phyloP scores from a whole-genome alignment of 2,113 vertebrate species.

The Siphamia tubifer region DNA sequence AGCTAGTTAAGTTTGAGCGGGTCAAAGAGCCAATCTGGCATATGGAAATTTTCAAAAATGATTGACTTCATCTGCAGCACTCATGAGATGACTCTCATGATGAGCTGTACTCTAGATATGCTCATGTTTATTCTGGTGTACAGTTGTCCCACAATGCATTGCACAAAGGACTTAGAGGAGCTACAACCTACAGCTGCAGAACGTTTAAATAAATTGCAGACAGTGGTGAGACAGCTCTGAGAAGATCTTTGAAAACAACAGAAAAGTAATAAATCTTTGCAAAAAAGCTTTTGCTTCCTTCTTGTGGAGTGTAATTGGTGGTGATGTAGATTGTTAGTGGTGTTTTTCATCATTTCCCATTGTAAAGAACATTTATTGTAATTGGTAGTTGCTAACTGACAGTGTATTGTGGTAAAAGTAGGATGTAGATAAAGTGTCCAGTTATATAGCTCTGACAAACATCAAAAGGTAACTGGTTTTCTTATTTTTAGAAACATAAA shows the following conservation, averaged over 20 bases:
- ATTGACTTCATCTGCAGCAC: conserved; percentile 44
- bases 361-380: background rate
- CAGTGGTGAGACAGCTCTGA: conserved; percentile 7
- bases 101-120: background rate
- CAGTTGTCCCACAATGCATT: background rate
- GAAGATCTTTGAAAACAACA: conserved; percentile 18
- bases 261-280: conserved; percentile 14
- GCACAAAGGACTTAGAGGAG: background rate
- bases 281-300: background rate
- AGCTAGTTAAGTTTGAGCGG: conserved; percentile 42
- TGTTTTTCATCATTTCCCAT: background rate
- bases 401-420: background rate
- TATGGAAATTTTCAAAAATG: conserved; percentile 34
- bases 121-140: background rate
- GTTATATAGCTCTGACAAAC: no score
- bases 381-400: background rate
- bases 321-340: background rate
- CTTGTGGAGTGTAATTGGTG: background rate
- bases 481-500: no score
- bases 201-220: background rate
- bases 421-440: no score
- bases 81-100: conserved; percentile 9
- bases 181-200: conserved; percentile 32
- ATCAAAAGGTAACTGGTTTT: no score
- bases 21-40: conserved; percentile 35